Evolutionary conservation across 2,113 vertebrate genomes (phyloP).

Genomic region (Protobothrops flavoviridis): DNA sequence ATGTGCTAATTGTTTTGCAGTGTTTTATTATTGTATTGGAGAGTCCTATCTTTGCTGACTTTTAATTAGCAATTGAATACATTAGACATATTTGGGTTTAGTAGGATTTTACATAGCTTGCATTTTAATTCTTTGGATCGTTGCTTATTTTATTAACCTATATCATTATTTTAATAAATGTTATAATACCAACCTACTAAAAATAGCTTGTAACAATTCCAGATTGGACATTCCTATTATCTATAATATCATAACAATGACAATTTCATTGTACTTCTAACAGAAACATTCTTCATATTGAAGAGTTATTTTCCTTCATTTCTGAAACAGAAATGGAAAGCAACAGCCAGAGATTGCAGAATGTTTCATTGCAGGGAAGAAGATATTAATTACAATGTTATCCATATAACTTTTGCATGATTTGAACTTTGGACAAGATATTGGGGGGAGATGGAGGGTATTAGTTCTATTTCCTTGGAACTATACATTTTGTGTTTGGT

Average conservation of each 20-base stretch:
- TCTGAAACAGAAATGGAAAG: not conserved
- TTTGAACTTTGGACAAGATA: not conserved
- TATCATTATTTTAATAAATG: conserved; percentile 96
- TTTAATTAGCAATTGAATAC: too few species aligned
- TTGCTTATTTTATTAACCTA: conserved; percentile 89
- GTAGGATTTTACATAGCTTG: conserved; percentile 90
- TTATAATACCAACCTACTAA: conserved; percentile 97
- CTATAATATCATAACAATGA: not conserved
- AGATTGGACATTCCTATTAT: not conserved
- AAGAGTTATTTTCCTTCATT: not conserved
- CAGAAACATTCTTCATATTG: not conserved
- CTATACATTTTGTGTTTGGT: not conserved
- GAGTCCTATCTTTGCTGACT: too few species aligned
- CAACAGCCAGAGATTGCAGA: not conserved
- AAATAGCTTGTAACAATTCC: not conserved
- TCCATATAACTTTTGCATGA: not conserved
- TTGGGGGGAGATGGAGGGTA: too few species aligned
- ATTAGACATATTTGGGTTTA: conserved; percentile 54
- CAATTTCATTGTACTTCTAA: not conserved
- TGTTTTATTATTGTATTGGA: too few species aligned
- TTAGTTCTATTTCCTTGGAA: not conserved
- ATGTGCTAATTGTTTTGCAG: too few species aligned
- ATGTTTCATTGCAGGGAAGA: not conserved
- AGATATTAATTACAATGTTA: not conserved
- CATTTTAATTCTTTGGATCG: conserved; percentile 92